Conservation (phyloP, 2,888 invertebrate species). For the Panzeria rudis region DNA sequence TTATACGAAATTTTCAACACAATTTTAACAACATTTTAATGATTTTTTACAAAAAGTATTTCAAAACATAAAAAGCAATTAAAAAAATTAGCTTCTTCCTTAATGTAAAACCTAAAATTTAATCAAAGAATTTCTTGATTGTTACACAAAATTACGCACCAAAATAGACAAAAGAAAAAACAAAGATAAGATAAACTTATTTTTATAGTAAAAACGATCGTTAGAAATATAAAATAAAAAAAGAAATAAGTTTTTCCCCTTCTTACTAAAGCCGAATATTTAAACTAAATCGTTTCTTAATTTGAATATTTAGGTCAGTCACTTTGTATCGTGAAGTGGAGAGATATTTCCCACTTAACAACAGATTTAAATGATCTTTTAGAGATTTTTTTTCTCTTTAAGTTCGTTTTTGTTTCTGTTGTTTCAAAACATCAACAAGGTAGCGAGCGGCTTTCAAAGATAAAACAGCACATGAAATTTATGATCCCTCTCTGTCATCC, state of each 20-base stretch:
- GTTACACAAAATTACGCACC: slow-evolving; percentile 14
- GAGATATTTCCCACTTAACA: slow-evolving; percentile 34
- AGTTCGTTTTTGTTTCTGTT: neutral
- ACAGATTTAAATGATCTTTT: slow-evolving; percentile 33
- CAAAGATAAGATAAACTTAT: slow-evolving; percentile 13
- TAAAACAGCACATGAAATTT: slow-evolving; percentile 28
- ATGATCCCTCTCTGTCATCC: slow-evolving; percentile 38
- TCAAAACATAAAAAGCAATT: neutral
- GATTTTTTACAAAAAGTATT: neutral
- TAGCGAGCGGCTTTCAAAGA: slow-evolving; percentile 8
- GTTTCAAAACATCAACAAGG: neutral
- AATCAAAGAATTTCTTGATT: slow-evolving; percentile 2
- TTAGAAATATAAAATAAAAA: neutral
- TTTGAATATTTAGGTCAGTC: slow-evolving; percentile 51
- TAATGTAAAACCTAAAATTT: neutral
- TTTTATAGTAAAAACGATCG: slow-evolving; percentile 1
- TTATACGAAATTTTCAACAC: slow-evolving; percentile 5
- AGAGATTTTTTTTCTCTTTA: neutral
- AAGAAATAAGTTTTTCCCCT: neutral
- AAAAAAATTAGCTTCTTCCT: neutral
- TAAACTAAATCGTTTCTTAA: slow-evolving; percentile 26
- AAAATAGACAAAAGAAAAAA: neutral
- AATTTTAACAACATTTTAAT: slow-evolving; percentile 16
- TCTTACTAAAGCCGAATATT: slow-evolving; percentile 25
- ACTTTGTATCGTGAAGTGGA: slow-evolving; percentile 20